Evolutionary conservation across 1,140 invertebrate species (phyloP).

Genomic region (Adelges cooleyi): DNA sequence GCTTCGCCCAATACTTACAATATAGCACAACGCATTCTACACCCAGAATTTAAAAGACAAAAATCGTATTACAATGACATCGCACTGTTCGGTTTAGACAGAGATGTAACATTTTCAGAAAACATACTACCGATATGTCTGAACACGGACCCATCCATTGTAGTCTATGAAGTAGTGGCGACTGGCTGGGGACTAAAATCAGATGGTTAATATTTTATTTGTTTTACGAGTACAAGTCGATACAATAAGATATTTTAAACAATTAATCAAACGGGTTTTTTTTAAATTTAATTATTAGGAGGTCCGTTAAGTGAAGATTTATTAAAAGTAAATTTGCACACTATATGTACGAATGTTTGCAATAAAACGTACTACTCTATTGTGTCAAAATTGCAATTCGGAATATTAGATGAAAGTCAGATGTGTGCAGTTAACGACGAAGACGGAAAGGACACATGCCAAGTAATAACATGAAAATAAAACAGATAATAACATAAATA

Average conservation of each 20-base stretch:
- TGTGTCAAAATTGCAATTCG: constrained; percentile 40
- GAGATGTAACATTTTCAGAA: neutral
- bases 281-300: constrained; percentile 7
- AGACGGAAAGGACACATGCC: constrained; percentile 65
- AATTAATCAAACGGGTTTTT: too few relatives aligned
- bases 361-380: constrained; percentile 32
- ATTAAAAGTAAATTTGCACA: constrained; percentile 31
- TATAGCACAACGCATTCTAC: too few relatives aligned
- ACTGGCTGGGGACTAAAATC: constrained; percentile 43
- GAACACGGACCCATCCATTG: constrained; percentile 35
- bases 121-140: constrained; percentile 48
- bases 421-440: constrained; percentile 54
- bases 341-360: constrained; percentile 29
- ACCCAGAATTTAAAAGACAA: too few relatives aligned
- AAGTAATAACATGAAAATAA: constrained; percentile 40
- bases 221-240: too few relatives aligned
- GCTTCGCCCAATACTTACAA: too few relatives aligned
- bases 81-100: too few relatives aligned
- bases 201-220: constrained; percentile 25
- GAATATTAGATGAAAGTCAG: constrained; percentile 44
- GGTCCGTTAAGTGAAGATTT: constrained; percentile 29
- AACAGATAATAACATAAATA: too few relatives aligned
- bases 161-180: constrained; percentile 37
- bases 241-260: too few relatives aligned
- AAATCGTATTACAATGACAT: too few relatives aligned